Conservation (phyloP, 2,797 vertebrate genomes). For the Odontamblyopus rebecca region DNA sequence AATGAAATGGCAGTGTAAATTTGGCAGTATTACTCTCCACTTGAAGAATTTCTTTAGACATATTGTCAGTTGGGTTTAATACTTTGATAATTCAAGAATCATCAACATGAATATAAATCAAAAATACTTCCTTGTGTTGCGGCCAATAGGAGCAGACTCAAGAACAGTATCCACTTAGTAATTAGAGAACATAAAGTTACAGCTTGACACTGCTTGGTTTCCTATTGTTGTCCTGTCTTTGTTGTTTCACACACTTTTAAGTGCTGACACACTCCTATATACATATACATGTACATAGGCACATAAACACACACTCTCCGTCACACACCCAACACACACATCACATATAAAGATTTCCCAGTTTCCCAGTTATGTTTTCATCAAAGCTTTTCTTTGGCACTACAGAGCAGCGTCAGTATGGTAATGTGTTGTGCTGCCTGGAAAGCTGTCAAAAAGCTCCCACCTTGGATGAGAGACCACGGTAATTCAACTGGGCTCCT, state of each 20-base stretch:
- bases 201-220: conserved; percentile 78
- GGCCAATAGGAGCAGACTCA: conserved; percentile 66
- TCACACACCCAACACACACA: conserved; percentile 44
- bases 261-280: neutral
- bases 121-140: conserved; percentile 60
- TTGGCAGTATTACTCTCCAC: conserved; percentile 63
- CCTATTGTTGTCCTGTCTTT: conserved; percentile 75
- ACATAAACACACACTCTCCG: conserved; percentile 16
- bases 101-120: conserved; percentile 70
- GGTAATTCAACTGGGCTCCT: conserved; percentile 82
- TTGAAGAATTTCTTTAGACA: conserved; percentile 68
- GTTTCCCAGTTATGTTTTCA: conserved; percentile 82
- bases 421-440: conserved; percentile 82
- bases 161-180: conserved; percentile 71
- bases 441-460: conserved; percentile 83
- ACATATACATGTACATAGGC: conserved; percentile 9
- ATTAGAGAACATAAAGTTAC: conserved; percentile 80
- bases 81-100: conserved; percentile 70
- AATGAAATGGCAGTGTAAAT: conserved; percentile 70
- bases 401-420: conserved; percentile 81
- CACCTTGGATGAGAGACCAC: conserved; percentile 82
- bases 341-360: conserved; percentile 76
- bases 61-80: conserved; percentile 67
- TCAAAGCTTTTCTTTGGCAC: conserved; percentile 83
- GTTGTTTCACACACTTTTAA: conserved; percentile 59